phyloP scores from a whole-genome alignment of 2,888 invertebrate species.

The Xanthia icteritia region DNA sequence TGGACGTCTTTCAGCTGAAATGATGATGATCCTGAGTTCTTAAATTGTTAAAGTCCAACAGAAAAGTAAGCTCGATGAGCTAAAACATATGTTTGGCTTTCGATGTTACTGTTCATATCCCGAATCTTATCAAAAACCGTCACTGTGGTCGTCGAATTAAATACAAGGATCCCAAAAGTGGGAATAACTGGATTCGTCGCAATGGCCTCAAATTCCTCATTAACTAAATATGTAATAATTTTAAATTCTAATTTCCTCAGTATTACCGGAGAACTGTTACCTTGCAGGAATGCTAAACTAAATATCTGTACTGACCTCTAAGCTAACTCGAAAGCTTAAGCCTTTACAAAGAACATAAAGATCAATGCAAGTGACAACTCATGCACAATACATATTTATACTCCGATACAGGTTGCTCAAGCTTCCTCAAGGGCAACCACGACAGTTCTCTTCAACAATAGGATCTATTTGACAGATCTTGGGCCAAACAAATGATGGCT shows the following conservation, averaged over 20 bases:
- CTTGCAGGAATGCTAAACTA: slow-evolving; percentile 43
- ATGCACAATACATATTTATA: slow-evolving; percentile 26
- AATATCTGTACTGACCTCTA: slow-evolving; percentile 27
- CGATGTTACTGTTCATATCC: background rate
- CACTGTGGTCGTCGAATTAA: background rate
- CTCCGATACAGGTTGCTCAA: slow-evolving; percentile 32
- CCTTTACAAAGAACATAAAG: slow-evolving; percentile 14
- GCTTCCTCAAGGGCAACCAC: slow-evolving; percentile 42
- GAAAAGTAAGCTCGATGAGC: background rate
- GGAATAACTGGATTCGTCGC: too few relatives aligned
- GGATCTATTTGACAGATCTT: slow-evolving; percentile 35
- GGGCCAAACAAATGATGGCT: slow-evolving; percentile 20
- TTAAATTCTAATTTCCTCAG: background rate
- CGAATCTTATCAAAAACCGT: background rate
- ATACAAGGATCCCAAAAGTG: background rate
- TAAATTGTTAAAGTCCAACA: background rate
- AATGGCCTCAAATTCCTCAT: background rate
- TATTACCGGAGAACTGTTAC: slow-evolving; percentile 10
- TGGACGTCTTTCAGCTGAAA: too few relatives aligned
- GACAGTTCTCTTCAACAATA: slow-evolving; percentile 30
- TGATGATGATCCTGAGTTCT: background rate
- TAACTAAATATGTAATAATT: background rate
- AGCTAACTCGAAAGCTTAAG: slow-evolving; percentile 23
- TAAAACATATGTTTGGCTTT: background rate
- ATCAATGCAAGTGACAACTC: slow-evolving; percentile 25